Evolutionary conservation across 2,797 vertebrate species (phyloP), one percentile per base, ranked within the genome.

Genomic region (Onychomys leucogaster): DNA sequence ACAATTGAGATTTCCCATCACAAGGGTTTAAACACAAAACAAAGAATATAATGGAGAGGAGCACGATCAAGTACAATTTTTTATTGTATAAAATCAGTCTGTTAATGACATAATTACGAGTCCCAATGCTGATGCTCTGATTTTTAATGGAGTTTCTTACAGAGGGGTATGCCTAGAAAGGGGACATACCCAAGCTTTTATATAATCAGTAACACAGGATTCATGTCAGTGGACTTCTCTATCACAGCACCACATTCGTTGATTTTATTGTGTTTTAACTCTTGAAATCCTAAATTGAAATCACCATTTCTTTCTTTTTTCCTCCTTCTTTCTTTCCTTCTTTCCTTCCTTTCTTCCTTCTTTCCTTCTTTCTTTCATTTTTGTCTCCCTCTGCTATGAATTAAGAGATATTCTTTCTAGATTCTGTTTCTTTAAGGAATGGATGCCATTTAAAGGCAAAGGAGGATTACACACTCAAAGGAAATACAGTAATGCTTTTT

Each of bases 201-300:
- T 25, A 16, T 46, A 10, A 3, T 34, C 12, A 61, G 13, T 10
- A 23, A 57, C 32, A 67, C 1, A 55, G 23, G n/a, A 90, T 0
- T 32, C 29, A 19, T 34, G 11, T 0, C 1, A 9, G 29, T 16
- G 2, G 0, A 6, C 57, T 63, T 83, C 21, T 9, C 29, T 7
- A 0, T 59, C 4, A 69, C 16, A 73, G 29, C 14, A 2, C 34
- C 21, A 71, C 13, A 19, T 65, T 91, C 6, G 17, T 10, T 34
- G 82, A 19, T 88, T 94, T 17, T 14, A 13, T 73, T 71, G 59
- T 41, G 63, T 14, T 34, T 76, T 89, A 81, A 78, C 6, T 96
- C 14, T 84, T 71, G 3, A 94, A 65, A 69, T 65, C 16, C 65
- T 55, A 84, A 63, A 34, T 34, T 7, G n/a, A 41, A 41, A 89